These are phyloP conservation scores for Forficula auricularia DNA, from an alignment of 1,140 invertebrate genomes.

Conservation along the genomic window DNA sequence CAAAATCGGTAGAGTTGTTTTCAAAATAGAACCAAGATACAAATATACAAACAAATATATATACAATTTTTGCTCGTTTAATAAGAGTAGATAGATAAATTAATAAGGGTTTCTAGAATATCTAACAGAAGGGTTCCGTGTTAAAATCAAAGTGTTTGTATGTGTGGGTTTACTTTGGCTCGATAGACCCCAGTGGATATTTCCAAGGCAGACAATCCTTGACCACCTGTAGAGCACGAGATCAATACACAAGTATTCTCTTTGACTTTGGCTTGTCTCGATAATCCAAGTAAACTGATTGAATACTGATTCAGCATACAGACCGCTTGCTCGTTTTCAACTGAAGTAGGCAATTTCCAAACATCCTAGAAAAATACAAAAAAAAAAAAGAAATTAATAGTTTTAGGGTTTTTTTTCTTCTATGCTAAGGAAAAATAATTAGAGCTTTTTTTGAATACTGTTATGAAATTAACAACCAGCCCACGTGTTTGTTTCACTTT, in stretches of 20 bases:
- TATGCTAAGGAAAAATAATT: too few species aligned
- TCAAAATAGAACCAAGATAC: too few species aligned
- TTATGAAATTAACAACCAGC: not conserved
- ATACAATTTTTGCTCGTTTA: too few species aligned
- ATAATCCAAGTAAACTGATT: slow-evolving; percentile 36
- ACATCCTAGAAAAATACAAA: slow-evolving; percentile 30
- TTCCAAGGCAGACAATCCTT: slow-evolving; percentile 41
- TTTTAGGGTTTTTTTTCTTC: too few species aligned
- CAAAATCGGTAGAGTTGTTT: too few species aligned
- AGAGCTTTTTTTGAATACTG: not conserved
- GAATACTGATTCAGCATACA: slow-evolving; percentile 36
- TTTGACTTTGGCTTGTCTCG: slow-evolving; percentile 31
- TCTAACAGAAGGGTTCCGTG: too few species aligned
- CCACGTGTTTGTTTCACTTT: too few species aligned
- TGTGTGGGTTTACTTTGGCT: slow-evolving; percentile 38
- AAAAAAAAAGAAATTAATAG: slow-evolving; percentile 4
- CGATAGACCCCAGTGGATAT: slow-evolving; percentile 40
- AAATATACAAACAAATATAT: too few species aligned
- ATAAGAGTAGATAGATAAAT: too few species aligned
- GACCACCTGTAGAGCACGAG: slow-evolving; percentile 37
- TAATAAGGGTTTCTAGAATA: too few species aligned
- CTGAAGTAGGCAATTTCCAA: slow-evolving; percentile 31
- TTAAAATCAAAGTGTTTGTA: too few species aligned
- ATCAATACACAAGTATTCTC: slow-evolving; percentile 34
- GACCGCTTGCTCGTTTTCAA: slow-evolving; percentile 29